phyloP scores from a whole-genome alignment of 2,113 vertebrate genomes.

The Ciconia boyciana region DNA sequence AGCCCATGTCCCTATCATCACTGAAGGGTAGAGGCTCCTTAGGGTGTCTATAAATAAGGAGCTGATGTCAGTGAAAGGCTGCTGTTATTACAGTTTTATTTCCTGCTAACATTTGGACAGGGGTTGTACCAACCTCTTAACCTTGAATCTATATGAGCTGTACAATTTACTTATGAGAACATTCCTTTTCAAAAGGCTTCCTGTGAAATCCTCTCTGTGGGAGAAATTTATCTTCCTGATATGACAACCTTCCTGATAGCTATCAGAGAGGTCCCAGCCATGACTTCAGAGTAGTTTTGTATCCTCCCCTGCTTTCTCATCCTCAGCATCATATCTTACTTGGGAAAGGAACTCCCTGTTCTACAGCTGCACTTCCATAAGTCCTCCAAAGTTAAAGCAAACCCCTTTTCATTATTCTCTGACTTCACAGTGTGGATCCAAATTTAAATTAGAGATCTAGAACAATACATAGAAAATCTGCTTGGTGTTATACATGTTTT shows the following conservation, averaged over 20 bases:
- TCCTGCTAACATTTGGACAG: constrained; percentile 41
- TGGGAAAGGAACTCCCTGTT: background rate
- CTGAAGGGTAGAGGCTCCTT: constrained; percentile 1
- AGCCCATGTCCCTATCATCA: background rate
- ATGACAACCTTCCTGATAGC: constrained; percentile 23
- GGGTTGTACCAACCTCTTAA: constrained; percentile 26
- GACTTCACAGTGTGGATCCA: background rate
- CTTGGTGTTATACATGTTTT: background rate
- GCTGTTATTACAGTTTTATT: constrained; percentile 52
- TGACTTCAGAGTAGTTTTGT: background rate
- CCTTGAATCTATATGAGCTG: constrained; percentile 20
- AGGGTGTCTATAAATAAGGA: constrained; percentile 45
- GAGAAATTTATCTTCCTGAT: constrained; percentile 35
- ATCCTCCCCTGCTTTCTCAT: background rate
- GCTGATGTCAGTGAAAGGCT: constrained; percentile 30
- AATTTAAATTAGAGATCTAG: background rate
- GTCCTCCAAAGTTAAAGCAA: background rate
- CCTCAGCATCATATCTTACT: background rate
- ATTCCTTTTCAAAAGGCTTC: constrained; percentile 36
- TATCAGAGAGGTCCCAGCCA: constrained; percentile 1
- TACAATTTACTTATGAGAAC: constrained; percentile 39
- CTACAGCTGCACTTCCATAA: background rate
- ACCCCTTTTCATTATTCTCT: background rate
- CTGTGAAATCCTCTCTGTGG: constrained; percentile 31
- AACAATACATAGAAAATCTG: background rate